Evolutionary conservation across 2,797 vertebrate species (phyloP).

Genomic region (Alcedo quadribrachys): DNA sequence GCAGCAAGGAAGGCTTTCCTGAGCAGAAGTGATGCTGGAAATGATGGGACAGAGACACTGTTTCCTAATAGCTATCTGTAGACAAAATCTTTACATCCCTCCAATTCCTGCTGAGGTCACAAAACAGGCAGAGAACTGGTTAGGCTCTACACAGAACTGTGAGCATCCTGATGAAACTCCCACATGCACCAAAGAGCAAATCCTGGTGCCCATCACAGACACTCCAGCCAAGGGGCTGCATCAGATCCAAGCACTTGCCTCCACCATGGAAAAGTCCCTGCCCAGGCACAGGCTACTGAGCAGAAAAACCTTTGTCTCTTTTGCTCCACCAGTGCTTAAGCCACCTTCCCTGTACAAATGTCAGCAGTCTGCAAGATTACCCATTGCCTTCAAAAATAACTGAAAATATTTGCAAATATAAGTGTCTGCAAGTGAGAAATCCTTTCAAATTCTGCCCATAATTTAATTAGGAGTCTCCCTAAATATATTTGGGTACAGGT

Average conservation of each 20-base stretch:
- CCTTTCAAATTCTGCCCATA: neutral
- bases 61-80: neutral
- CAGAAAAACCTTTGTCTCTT: neutral
- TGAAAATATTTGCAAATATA: neutral
- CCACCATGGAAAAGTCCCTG: fast-evolving
- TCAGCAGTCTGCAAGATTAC: neutral
- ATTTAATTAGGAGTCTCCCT: neutral
- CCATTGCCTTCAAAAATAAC: neutral
- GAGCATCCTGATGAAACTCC: neutral
- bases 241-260: neutral
- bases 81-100: neutral
- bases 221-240: neutral
- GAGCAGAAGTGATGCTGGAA: neutral
- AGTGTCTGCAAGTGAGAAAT: neutral
- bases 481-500: neutral
- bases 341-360: neutral
- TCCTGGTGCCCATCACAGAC: neutral
- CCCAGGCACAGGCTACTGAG: neutral
- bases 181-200: neutral
- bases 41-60: neutral
- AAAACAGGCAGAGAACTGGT: neutral
- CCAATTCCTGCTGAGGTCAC: neutral
- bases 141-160: neutral
- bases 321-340: neutral
- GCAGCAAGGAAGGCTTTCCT: neutral